Evolutionary conservation across 2,797 vertebrate species (phyloP), one percentile per base, ranked within the genome.

Genomic region (Paramormyrops hopkinsi): DNA sequence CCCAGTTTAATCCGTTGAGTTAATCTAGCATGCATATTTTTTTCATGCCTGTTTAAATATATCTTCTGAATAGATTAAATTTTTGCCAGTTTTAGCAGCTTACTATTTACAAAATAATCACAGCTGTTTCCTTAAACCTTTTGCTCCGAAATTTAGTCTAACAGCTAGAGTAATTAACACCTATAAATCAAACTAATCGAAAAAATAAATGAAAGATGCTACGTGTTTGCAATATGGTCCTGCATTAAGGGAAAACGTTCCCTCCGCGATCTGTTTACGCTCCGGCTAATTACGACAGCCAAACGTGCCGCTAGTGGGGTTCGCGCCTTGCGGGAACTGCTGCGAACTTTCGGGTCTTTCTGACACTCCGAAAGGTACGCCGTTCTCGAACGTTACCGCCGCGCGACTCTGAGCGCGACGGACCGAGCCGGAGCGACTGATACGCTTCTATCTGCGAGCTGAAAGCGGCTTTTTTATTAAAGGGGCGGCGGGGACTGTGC

Each of bases 401-500:
- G 69, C 91, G 91, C 54, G 91, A 93, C 93, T 94, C 48, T 50
- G n/a, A 11, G 6, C 33, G 88, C 44, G 53, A 44, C 19, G 44
- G 88, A 53, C 19, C 9, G 46, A 83, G 22, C 33, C 54, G 65
- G 69, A 87, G 37, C 94, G 95, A 97, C 94, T 96, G 96, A 96
- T 95, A 95, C 95, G 96, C 96, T 94, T 96, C 95, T 94, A 95
- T 97, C 96, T 96, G 94, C 96, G 95, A 94, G 95, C 96, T 95
- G 96, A 97, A 95, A 97, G 97, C 96, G 96, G 98, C 96, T 97
- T 94, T 96, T 96, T 97, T 98, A 98, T 98, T 84, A 97, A 98
- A 99, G 97, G 96, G 97, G 95, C 96, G 97, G 96, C 96, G 94
- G 95, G 96, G 97, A 96, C 96, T 96, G 96, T 94, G 96, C 95